Evolutionary conservation across 2,113 vertebrate species (phyloP).

Genomic region (Leptobrachium leishanense): DNA sequence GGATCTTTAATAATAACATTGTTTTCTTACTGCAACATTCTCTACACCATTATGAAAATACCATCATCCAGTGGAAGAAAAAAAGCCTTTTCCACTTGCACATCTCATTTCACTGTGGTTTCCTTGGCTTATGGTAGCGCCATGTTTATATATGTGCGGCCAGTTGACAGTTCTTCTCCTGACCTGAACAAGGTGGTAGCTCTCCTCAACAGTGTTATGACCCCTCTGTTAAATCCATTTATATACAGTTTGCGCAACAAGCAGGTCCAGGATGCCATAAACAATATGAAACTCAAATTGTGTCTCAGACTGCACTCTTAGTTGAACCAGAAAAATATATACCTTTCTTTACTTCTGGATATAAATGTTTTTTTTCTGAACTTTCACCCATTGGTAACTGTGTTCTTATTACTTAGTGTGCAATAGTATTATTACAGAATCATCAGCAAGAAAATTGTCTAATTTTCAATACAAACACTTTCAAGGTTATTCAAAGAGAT

Average conservation of each 20-base stretch:
- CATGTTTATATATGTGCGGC: slow-evolving; percentile 27
- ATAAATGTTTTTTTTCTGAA: too few species aligned
- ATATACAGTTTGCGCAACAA: slow-evolving; percentile 24
- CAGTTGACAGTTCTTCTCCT: slow-evolving; percentile 23
- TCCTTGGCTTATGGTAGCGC: slow-evolving; percentile 25
- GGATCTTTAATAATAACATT: slow-evolving; percentile 7
- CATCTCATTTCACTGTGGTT: slow-evolving; percentile 25
- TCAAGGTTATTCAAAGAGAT: too few species aligned
- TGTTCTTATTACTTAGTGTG: too few species aligned
- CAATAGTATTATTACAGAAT: too few species aligned
- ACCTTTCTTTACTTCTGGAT: too few species aligned
- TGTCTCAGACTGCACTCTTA: too few species aligned
- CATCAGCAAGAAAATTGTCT: too few species aligned
- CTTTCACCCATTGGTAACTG: too few species aligned
- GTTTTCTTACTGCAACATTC: slow-evolving; percentile 12
- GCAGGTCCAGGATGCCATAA: slow-evolving; percentile 16
- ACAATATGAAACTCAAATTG: background rate
- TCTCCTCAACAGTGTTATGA: slow-evolving; percentile 19
- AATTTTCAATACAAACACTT: too few species aligned
- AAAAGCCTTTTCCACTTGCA: slow-evolving; percentile 21
- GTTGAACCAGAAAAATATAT: too few species aligned
- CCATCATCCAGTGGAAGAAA: slow-evolving; percentile 9
- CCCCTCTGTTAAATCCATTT: background rate
- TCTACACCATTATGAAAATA: slow-evolving; percentile 6
- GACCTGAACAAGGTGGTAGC: slow-evolving; percentile 18